Evolutionary conservation across 2,113 vertebrate species (phyloP), one percentile per base, ranked within the genome.

Genomic region (Galeopterus variegatus): DNA sequence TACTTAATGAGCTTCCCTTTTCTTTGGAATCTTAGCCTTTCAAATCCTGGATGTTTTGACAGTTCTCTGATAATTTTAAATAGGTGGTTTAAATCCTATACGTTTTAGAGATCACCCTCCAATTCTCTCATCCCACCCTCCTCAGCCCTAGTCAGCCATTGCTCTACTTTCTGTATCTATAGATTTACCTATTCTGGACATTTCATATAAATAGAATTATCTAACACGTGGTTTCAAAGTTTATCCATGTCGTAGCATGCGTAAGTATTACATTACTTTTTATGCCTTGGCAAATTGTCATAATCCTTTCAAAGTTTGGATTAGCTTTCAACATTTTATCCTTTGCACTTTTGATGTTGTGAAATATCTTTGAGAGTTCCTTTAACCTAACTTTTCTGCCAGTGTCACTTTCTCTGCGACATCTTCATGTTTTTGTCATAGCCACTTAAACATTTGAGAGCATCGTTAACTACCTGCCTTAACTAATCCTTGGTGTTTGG

Each of bases 291-390:
- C 14, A 65, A 72, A 83, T 23, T 92, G 72, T 94, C n/a, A 69
- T 54, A 60, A 45, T 67, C 58, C 48, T 94, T 86, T 90, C 36
- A 36, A 76, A 84, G 48, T 93, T 6, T 92, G 73, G 26, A n/a
- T 85, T 18, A 50, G 8, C 67, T 67, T 94, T 85, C 79, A 92
- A 36, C 52, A 76, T 56, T 95, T 89, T 88, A 64, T 85, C 56
- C 36, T 89, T 73, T 92, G n/a, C 17, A 6, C 48, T 86, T 80
- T 33, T 12, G 88, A 18, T 26, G 26, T 69, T 33, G 9, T 81
- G 60, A 72, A 54, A 64, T 81, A n/a, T 33, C 48, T 65, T 18
- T 33, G 73, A 92, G 52, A 10, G 23, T 95, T 73, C 65, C 23
- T 72, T 85, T 88, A 64, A 72, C 72, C 26, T 50, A n/a, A 67